Percentiles rank a stretch among this genome's conserved stretches.
These are phyloP conservation scores for Lymantria dispar DNA, from an alignment of 2,888 invertebrate species.

Conservation along the genomic window DNA sequence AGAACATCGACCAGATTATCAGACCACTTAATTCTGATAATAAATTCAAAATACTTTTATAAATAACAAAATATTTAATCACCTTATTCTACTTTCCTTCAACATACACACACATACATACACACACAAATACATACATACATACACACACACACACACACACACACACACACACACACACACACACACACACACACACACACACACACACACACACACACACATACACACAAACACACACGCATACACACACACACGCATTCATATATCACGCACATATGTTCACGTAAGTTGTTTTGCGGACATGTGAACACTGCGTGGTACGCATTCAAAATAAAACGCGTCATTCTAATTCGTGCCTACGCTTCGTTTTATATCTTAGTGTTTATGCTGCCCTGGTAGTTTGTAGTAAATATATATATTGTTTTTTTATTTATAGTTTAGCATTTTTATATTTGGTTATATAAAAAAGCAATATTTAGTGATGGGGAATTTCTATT, in stretches of 20 bases:
- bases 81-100: constrained; percentile 15
- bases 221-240: constrained; percentile 2
- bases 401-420: constrained; percentile 10
- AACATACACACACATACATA: constrained; percentile 4
- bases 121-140: constrained; percentile 1
- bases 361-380: constrained; percentile 21
- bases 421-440: constrained; percentile 4
- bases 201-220: background rate
- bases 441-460: background rate
- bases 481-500: too few relatives aligned
- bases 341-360: constrained; percentile 17
- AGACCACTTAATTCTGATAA: too few relatives aligned
- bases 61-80: background rate
- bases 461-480: background rate
- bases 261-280: background rate
- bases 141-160: constrained; percentile 6
- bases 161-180: constrained; percentile 3
- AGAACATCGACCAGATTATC: too few relatives aligned
- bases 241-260: constrained; percentile 8
- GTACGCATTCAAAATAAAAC: constrained; percentile 25
- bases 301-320: constrained; percentile 18
- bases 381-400: constrained; percentile 21
- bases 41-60: too few relatives aligned
- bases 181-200: constrained; percentile 1
- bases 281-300: constrained; percentile 8